A percentile compares a stretch with the other conserved stretches of the same genome.
Conservation (phyloP, 2,113 vertebrate genomes). For the Callaeas wilsoni region DNA sequence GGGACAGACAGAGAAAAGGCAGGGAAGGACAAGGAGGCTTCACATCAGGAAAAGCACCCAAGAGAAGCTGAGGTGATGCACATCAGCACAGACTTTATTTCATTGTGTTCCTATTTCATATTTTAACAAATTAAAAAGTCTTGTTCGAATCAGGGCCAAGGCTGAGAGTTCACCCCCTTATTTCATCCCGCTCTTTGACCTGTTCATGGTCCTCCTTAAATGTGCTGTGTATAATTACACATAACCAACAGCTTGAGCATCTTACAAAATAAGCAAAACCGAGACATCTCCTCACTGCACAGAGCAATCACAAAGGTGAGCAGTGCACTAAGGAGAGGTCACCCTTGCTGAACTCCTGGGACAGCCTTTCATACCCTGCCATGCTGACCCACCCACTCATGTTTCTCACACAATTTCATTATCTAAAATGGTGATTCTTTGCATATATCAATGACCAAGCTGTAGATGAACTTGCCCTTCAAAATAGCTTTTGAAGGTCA, state of each 20-base stretch:
- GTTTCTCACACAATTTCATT: background rate
- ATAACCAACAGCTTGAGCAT: background rate
- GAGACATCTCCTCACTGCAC: background rate
- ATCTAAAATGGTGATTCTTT: background rate
- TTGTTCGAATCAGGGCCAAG: background rate
- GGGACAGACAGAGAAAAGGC: background rate
- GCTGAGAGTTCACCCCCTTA: background rate
- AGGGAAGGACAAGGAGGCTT: background rate
- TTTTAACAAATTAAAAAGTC: background rate
- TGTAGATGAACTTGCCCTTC: background rate
- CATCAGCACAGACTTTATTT: background rate
- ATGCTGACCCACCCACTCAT: background rate
- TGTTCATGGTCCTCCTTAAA: accelerated
- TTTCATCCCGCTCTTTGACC: background rate
- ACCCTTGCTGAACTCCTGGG: background rate
- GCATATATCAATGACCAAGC: background rate
- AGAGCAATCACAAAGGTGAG: background rate
- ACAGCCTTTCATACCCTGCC: background rate
- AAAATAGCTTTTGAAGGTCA: background rate
- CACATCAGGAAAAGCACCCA: background rate
- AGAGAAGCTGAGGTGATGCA: background rate
- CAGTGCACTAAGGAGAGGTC: background rate
- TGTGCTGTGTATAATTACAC: background rate
- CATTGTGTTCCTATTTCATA: background rate
- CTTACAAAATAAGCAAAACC: background rate